A percentile compares a stretch with the other conserved stretches of the same genome.
Conservation (phyloP, 2,888 invertebrate species). For the Drosophila imparisetae region DNA sequence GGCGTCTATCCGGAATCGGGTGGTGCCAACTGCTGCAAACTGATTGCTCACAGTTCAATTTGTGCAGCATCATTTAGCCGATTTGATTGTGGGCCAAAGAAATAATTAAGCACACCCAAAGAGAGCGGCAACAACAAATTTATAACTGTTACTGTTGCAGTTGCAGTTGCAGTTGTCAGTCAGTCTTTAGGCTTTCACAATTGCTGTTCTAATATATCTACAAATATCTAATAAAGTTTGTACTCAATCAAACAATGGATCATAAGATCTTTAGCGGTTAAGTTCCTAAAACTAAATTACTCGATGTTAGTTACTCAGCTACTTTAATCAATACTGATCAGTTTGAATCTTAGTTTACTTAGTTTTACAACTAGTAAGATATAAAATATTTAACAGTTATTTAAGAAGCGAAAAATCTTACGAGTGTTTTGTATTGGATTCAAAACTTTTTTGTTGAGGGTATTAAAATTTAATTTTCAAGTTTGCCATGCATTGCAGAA, state of each 20-base stretch:
- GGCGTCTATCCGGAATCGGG: slow-evolving; percentile 62
- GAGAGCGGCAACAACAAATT: slow-evolving; percentile 29
- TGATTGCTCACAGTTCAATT: slow-evolving; percentile 71
- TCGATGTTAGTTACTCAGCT: neutral
- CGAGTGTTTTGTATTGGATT: neutral
- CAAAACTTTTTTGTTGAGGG: neutral
- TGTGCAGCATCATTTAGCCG: slow-evolving; percentile 73
- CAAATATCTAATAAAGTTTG: neutral
- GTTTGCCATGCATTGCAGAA: neutral
- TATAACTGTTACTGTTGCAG: slow-evolving; percentile 8
- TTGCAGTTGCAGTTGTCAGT: slow-evolving; percentile 9
- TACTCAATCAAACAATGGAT: neutral
- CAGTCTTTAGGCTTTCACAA: slow-evolving; percentile 2
- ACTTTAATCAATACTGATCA: neutral
- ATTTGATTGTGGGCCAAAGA: slow-evolving; percentile 34
- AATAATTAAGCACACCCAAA: slow-evolving; percentile 57
- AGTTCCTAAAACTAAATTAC: neutral
- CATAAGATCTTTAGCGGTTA: neutral
- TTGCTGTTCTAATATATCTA: neutral
- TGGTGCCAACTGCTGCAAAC: slow-evolving; percentile 32
- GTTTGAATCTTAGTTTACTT: neutral
- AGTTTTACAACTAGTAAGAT: neutral
- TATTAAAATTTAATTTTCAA: neutral
- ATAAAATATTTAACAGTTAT: neutral
- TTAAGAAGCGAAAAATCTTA: neutral